phyloP scores from a whole-genome alignment of 2,797 vertebrate genomes.

The Meda fulgida region DNA sequence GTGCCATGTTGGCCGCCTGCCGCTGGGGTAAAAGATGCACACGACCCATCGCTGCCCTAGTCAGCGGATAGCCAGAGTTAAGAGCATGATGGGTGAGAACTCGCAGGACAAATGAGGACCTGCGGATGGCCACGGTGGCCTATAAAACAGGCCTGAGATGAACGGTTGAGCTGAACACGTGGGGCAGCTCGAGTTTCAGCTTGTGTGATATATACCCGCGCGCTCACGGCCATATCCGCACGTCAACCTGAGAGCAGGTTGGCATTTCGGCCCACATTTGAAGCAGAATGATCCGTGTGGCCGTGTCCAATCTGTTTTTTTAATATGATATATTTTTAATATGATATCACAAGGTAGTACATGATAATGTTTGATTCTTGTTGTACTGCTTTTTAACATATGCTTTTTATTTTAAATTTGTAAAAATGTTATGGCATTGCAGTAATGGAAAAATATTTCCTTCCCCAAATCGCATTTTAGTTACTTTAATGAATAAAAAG shows the following conservation, averaged over 20 bases:
- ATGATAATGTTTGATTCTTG: too few species aligned
- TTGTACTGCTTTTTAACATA: too few species aligned
- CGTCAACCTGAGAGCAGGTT: not conserved
- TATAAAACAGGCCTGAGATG: not conserved
- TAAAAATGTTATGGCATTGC: too few species aligned
- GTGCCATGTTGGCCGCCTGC: not conserved
- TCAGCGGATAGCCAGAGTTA: not conserved
- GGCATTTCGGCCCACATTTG: slow-evolving; percentile 8
- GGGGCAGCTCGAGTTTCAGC: slow-evolving; percentile 9
- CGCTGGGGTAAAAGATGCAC: not conserved
- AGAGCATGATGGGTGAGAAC: not conserved
- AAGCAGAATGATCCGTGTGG: not conserved
- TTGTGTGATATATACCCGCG: not conserved
- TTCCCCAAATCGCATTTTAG: not conserved
- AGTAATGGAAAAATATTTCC: too few species aligned
- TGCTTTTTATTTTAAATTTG: too few species aligned
- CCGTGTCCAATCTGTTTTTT: not conserved
- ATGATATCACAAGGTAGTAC: too few species aligned
- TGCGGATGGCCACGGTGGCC: not conserved
- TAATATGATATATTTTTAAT: too few species aligned
- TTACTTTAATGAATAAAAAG: too few species aligned
- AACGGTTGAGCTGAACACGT: slow-evolving; percentile 18
- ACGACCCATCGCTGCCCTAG: not conserved
- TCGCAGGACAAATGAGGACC: slow-evolving; percentile 9
- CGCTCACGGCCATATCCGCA: not conserved